A percentile compares a stretch with the other conserved stretches of the same genome.
phyloP scores from a whole-genome alignment of 2,888 invertebrate species.

The Melanostoma scalare region DNA sequence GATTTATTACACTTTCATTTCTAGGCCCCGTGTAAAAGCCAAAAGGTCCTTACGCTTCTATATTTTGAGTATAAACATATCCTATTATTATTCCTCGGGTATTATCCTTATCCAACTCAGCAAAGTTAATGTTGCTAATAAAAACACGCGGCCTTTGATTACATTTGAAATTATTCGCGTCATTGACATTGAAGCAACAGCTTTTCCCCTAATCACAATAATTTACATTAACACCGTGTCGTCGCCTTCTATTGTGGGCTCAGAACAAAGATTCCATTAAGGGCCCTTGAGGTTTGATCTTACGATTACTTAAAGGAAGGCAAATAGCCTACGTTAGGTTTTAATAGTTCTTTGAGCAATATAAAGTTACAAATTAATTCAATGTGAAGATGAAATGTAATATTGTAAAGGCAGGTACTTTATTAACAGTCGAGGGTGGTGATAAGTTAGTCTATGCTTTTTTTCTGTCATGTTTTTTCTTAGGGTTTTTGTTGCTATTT shows the following conservation, averaged over 20 bases:
- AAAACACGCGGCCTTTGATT: slow-evolving; percentile 63
- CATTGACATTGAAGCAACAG: slow-evolving; percentile 46
- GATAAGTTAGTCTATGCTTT: too few relatives aligned
- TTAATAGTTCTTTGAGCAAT: slow-evolving; percentile 25
- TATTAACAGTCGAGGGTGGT: too few relatives aligned
- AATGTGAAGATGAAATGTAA: slow-evolving; percentile 5
- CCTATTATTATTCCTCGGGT: slow-evolving; percentile 31
- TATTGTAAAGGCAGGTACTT: too few relatives aligned
- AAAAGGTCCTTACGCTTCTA: too few relatives aligned
- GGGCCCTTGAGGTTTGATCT: slow-evolving; percentile 61
- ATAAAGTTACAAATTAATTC: slow-evolving; percentile 1
- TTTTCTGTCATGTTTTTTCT: too few relatives aligned
- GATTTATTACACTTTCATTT: too few relatives aligned
- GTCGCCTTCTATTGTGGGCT: slow-evolving; percentile 12
- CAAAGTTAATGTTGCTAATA: slow-evolving; percentile 46
- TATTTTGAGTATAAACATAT: not conserved
- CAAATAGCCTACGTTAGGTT: slow-evolving; percentile 1
- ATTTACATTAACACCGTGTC: slow-evolving; percentile 59
- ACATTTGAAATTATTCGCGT: slow-evolving; percentile 58
- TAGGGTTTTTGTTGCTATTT: too few relatives aligned
- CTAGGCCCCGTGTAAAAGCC: too few relatives aligned
- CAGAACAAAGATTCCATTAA: slow-evolving; percentile 46
- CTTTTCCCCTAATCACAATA: slow-evolving; percentile 39
- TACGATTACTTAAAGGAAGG: slow-evolving; percentile 46
- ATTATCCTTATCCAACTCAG: slow-evolving; percentile 47